phyloP scores from a whole-genome alignment of 2,888 invertebrate species.

The Schizotus pectinicornis region DNA sequence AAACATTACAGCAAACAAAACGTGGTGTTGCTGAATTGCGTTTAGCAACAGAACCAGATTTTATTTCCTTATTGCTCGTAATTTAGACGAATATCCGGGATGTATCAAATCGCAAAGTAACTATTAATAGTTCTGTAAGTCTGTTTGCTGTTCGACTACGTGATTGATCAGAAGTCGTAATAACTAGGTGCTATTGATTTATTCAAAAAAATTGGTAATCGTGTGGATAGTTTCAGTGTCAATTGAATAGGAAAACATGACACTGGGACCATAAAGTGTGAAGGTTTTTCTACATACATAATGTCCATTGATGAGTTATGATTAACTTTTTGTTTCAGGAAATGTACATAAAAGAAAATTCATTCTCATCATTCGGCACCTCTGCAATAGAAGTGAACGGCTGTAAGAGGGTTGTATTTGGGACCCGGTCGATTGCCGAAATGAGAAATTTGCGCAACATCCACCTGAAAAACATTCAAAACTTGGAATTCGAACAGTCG shows the following conservation, averaged over 20 bases:
- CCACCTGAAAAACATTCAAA: constrained; percentile 67
- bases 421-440: constrained; percentile 64
- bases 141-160: no score
- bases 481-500: constrained; percentile 67
- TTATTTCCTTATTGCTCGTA: no score
- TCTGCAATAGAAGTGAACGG: constrained; percentile 66
- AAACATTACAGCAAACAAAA: no score
- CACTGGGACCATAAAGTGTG: background rate
- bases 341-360: constrained; percentile 47
- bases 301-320: background rate
- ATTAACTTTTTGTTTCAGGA: constrained; percentile 43
- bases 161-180: no score
- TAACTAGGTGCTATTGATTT: no score
- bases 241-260: constrained; percentile 3
- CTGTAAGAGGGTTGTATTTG: constrained; percentile 68
- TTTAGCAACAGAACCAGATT: no score
- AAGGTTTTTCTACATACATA: background rate
- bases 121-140: no score
- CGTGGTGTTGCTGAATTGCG: no score
- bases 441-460: constrained; percentile 69
- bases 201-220: no score
- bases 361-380: constrained; percentile 49
- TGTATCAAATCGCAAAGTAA: no score
- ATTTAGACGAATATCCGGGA: no score
- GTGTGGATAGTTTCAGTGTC: background rate